Conservation (phyloP, 2,888 invertebrate species). For the Eristalis tenax region DNA sequence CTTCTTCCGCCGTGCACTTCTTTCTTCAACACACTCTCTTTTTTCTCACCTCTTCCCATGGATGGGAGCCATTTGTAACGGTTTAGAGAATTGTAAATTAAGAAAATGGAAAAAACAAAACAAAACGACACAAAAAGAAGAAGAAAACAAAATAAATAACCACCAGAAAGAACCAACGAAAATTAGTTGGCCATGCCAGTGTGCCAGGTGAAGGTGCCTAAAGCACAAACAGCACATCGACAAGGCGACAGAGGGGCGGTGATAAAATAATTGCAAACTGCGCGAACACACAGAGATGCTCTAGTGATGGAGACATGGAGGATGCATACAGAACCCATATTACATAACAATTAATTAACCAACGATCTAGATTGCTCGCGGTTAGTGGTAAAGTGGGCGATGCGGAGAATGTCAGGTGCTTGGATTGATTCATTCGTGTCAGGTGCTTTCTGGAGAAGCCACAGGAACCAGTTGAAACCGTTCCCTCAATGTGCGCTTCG, state of each 20-base stretch:
- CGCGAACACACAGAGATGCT: background rate
- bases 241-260: background rate
- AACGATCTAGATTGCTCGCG: slow-evolving; percentile 21
- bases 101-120: slow-evolving; percentile 61
- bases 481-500: slow-evolving; percentile 37
- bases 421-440: slow-evolving; percentile 65
- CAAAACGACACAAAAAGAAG: slow-evolving; percentile 46
- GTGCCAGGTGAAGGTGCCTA: background rate
- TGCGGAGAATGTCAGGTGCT: background rate
- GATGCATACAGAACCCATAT: slow-evolving; percentile 13
- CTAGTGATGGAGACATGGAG: slow-evolving; percentile 5
- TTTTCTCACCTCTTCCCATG: slow-evolving; percentile 54
- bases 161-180: slow-evolving; percentile 44
- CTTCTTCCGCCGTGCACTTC: slow-evolving; percentile 23
- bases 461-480: slow-evolving; percentile 54
- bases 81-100: slow-evolving; percentile 68
- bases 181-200: slow-evolving; percentile 21
- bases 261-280: background rate
- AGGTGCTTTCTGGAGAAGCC: slow-evolving; percentile 36
- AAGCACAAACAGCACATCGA: background rate
- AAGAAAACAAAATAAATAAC: background rate
- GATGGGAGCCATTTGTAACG: slow-evolving; percentile 63
- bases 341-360: slow-evolving; percentile 61
- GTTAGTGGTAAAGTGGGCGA: slow-evolving; percentile 17
- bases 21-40: slow-evolving; percentile 14